phyloP scores from a whole-genome alignment of 37 sponge, comb jelly and placozoan species.

The Cladorhizidae sp. region DNA sequence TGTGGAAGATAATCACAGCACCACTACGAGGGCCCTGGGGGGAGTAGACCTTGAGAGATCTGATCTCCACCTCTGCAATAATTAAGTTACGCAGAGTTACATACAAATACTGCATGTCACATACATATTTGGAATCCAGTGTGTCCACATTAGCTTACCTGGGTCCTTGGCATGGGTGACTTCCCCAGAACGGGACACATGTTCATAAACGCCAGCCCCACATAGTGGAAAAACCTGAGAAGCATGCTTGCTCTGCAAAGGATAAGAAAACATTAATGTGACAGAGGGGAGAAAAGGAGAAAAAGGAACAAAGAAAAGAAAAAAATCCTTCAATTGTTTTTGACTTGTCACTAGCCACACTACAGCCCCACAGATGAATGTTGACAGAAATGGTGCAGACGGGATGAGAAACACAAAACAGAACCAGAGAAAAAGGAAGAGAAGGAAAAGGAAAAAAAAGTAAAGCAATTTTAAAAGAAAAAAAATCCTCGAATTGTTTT shows the following conservation, averaged over 20 bases:
- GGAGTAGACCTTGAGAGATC: slow-evolving; percentile 60
- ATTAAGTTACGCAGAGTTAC: not conserved
- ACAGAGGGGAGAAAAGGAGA: too few relatives aligned
- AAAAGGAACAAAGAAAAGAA: not conserved
- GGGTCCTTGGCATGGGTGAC: slow-evolving; percentile 41
- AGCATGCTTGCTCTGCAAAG: slow-evolving; percentile 5
- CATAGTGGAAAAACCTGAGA: slow-evolving; percentile 45
- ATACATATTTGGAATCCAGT: too few relatives aligned
- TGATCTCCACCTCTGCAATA: slow-evolving; percentile 10
- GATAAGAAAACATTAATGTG: not conserved
- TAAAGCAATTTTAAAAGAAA: slow-evolving; percentile 21
- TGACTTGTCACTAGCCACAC: too few relatives aligned
- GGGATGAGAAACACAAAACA: too few relatives aligned
- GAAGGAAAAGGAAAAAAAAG: not conserved
- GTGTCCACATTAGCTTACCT: too few relatives aligned
- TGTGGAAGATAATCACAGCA: slow-evolving; percentile 41
- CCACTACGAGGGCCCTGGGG: slow-evolving; percentile 66
- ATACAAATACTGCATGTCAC: too few relatives aligned
- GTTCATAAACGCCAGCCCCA: slow-evolving; percentile 67
- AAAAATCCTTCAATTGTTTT: too few relatives aligned
- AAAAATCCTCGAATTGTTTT: slow-evolving; percentile 77
- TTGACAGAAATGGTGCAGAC: too few relatives aligned
- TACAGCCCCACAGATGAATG: not conserved
- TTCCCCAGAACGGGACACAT: slow-evolving; percentile 47
- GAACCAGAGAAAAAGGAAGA: too few relatives aligned